Percentiles rank a stretch among this genome's conserved stretches.
Evolutionary conservation across 2,113 vertebrate species (phyloP).

Genomic region (Dicentrarchus labrax): DNA sequence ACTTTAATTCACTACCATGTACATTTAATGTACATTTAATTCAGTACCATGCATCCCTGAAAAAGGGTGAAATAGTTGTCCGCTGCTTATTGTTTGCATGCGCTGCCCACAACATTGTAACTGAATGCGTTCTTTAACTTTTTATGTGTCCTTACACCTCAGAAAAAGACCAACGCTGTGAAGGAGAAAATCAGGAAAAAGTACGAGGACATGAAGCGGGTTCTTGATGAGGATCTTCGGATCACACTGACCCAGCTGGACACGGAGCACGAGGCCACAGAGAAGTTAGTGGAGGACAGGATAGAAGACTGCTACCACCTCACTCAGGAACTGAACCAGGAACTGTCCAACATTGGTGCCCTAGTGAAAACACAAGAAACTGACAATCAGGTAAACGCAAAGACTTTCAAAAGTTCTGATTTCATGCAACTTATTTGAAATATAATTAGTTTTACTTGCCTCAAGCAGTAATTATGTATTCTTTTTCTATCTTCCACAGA

Average conservation of each 20-base stretch:
- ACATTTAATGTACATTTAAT: too few relatives aligned
- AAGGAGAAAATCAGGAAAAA: constrained; percentile 77
- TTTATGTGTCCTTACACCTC: background rate
- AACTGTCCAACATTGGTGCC: constrained; percentile 48
- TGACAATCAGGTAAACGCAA: background rate
- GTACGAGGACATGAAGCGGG: constrained; percentile 73
- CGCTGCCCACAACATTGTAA: background rate
- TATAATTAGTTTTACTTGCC: background rate
- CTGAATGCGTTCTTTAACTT: background rate
- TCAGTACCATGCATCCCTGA: too few relatives aligned
- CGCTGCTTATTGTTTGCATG: background rate
- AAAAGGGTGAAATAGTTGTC: too few relatives aligned
- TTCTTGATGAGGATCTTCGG: constrained; percentile 75
- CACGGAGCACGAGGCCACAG: constrained; percentile 64
- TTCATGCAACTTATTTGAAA: background rate
- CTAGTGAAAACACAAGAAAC: constrained; percentile 32
- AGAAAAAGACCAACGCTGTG: constrained; percentile 67
- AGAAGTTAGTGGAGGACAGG: constrained; percentile 62
- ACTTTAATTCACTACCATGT: background rate
- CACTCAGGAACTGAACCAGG: constrained; percentile 67
- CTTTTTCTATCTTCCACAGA: constrained; percentile 33
- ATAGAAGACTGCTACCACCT: constrained; percentile 71
- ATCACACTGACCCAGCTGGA: constrained; percentile 77
- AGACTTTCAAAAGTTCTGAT: background rate
- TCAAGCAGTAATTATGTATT: background rate